These are phyloP conservation scores for Iguana delicatissima DNA, from an alignment of 2,797 vertebrate species.

Conservation along the genomic window DNA sequence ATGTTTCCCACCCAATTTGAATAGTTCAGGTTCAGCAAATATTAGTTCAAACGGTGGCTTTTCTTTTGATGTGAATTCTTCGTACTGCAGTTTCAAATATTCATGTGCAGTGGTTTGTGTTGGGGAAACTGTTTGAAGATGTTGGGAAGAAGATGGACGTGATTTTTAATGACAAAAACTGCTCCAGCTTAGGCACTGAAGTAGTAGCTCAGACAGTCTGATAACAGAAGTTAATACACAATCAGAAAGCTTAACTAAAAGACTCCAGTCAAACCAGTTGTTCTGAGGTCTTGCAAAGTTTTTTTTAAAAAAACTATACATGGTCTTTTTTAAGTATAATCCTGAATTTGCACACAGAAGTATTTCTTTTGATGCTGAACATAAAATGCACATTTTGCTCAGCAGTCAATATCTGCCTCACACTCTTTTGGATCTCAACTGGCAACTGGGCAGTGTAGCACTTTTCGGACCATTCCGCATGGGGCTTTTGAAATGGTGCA, in stretches of 20 bases:
- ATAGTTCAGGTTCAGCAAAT: conserved; percentile 38
- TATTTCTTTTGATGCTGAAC: not conserved
- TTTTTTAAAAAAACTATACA: not conserved
- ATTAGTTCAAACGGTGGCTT: conserved; percentile 12
- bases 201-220: no score
- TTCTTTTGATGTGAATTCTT: not conserved
- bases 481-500: no score
- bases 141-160: no score
- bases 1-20: not conserved
- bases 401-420: no score
- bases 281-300: not conserved
- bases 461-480: no score
- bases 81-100: not conserved
- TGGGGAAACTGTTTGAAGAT: not conserved
- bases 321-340: not conserved
- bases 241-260: not conserved
- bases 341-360: not conserved
- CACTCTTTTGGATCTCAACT: no score
- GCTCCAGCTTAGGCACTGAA: no score
- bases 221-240: no score
- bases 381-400: not conserved
- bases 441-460: no score
- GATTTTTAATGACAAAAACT: no score
- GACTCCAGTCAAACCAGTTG: not conserved
- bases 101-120: not conserved